Conservation (phyloP, 2,888 invertebrate species). For the Agelastica alni region DNA sequence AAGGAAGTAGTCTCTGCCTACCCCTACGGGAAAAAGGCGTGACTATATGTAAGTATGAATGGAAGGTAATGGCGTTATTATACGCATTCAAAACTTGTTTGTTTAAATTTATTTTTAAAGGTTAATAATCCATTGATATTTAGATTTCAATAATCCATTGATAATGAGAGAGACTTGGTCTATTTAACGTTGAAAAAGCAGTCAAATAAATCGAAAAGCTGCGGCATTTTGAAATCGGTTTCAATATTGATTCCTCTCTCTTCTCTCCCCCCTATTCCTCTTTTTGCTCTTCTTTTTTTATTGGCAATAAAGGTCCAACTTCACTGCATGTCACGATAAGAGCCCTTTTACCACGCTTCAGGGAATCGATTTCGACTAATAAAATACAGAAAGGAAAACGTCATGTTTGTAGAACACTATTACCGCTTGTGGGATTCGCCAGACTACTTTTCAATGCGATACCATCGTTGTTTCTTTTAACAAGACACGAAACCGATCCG, state of each 20-base stretch:
- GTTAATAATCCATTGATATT: no score
- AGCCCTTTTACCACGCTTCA: constrained; percentile 39
- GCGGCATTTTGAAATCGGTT: not conserved
- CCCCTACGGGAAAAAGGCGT: no score
- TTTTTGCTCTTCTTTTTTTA: constrained; percentile 11
- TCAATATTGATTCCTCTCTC: constrained; percentile 1
- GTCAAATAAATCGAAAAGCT: not conserved
- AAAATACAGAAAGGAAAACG: constrained; percentile 44
- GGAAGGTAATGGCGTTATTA: no score
- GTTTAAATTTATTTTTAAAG: no score
- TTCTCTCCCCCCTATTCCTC: constrained; percentile 3
- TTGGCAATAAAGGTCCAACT: constrained; percentile 30
- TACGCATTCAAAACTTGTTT: no score
- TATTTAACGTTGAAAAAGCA: no score
- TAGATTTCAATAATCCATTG: no score
- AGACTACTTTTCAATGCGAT: constrained; percentile 30
- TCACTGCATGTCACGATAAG: constrained; percentile 34
- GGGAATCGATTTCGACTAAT: constrained; percentile 44
- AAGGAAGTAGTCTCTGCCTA: no score
- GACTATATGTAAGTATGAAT: no score
- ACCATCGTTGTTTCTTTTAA: constrained; percentile 30
- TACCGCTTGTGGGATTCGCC: constrained; percentile 33
- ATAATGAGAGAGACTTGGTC: no score
- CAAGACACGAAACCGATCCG: constrained; percentile 23
- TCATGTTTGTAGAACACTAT: constrained; percentile 41